Percentiles rank a stretch among this genome's conserved stretches.
These are phyloP conservation scores for Bombyx mandarina DNA, from an alignment of 1,140 invertebrate genomes.

Conservation along the genomic window DNA sequence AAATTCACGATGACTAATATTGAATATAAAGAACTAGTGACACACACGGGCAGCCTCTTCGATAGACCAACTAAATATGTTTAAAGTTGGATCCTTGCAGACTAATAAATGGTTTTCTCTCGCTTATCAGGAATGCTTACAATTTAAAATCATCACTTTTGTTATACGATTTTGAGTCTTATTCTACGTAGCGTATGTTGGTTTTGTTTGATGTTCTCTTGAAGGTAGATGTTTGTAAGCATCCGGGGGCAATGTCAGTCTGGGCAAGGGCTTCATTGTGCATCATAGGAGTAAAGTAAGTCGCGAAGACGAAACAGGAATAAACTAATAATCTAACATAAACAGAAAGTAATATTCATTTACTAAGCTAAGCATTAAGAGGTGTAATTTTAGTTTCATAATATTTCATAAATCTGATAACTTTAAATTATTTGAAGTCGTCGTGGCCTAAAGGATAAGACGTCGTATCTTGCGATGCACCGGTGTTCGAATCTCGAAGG, in stretches of 20 bases:
- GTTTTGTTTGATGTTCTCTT: background rate
- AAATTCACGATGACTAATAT: conserved; percentile 12
- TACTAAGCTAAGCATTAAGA: too few relatives aligned
- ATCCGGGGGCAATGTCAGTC: conserved; percentile 20
- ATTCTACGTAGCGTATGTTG: background rate
- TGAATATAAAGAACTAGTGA: too few relatives aligned
- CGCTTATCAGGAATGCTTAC: conserved; percentile 10
- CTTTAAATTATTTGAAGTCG: too few relatives aligned
- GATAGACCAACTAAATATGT: conserved; percentile 8
- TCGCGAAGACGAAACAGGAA: too few relatives aligned
- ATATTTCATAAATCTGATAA: too few relatives aligned
- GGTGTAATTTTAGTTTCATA: too few relatives aligned
- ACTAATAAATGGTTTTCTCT: conserved; percentile 13
- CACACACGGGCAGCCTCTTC: conserved; percentile 5
- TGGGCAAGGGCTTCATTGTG: background rate
- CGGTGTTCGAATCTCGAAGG: too few relatives aligned
- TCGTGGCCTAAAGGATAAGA: too few relatives aligned
- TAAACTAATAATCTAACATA: too few relatives aligned
- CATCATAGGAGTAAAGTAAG: background rate
- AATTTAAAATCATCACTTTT: background rate
- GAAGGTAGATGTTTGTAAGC: conserved; percentile 13
- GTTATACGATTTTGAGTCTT: background rate
- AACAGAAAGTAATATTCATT: too few relatives aligned
- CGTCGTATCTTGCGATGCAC: too few relatives aligned
- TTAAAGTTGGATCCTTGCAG: conserved; percentile 5